Evolutionary conservation across 2,888 invertebrate genomes (phyloP).

Genomic region (Pyrgus malvae): DNA sequence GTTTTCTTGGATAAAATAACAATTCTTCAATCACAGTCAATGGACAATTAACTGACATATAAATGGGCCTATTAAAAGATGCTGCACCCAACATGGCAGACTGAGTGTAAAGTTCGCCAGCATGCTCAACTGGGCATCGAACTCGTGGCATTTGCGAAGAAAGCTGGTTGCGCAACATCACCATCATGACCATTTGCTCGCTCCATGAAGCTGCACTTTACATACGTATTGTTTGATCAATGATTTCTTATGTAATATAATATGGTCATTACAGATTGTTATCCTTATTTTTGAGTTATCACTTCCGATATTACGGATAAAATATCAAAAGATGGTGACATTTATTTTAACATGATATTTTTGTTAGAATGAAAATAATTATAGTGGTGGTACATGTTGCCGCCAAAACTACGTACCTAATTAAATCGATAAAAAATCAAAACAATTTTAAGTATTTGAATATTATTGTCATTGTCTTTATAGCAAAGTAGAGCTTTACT

Average conservation of each 20-base stretch:
- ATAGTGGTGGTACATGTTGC: no score
- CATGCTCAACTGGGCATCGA: slow-evolving; percentile 27
- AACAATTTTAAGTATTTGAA: no score
- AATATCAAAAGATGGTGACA: no score
- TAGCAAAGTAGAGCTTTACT: no score
- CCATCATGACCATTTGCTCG: slow-evolving; percentile 25
- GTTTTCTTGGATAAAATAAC: not conserved
- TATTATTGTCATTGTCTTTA: no score
- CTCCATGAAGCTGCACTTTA: slow-evolving; percentile 8
- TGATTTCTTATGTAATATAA: not conserved
- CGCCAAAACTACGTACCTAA: no score
- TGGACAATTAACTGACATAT: slow-evolving; percentile 15
- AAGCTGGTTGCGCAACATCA: slow-evolving; percentile 34
- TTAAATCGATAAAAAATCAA: no score
- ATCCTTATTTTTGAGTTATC: no score
- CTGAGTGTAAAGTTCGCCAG: slow-evolving; percentile 19
- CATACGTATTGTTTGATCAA: slow-evolving; percentile 16
- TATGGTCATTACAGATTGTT: no score
- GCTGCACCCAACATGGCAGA: slow-evolving; percentile 15
- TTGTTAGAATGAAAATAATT: no score
- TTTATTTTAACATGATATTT: no score
- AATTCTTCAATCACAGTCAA: slow-evolving; percentile 6
- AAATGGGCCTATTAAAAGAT: not conserved
- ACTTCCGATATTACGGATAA: no score
- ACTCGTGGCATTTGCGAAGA: slow-evolving; percentile 39